Evolutionary conservation across 2,888 invertebrate genomes (phyloP).

Genomic region (Pandemis cinnamomeana): DNA sequence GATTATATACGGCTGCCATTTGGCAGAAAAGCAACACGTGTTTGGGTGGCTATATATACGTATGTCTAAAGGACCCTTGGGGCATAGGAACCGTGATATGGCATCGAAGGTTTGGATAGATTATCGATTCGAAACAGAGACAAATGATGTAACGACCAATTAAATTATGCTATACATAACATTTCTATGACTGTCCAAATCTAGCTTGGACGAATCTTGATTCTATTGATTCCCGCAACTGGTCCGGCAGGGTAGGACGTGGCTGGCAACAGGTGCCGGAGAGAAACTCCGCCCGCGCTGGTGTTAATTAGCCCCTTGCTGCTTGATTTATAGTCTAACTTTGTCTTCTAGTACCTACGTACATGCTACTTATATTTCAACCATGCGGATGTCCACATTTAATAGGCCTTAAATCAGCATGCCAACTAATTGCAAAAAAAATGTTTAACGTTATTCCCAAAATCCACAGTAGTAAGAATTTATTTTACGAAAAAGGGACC

Average conservation of each 20-base stretch:
- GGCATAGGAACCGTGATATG: neutral
- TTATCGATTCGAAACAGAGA: neutral
- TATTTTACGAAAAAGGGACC: neutral
- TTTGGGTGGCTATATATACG: neutral
- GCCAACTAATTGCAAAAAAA: neutral
- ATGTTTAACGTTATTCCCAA: neutral
- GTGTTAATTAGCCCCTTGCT: conserved; percentile 71
- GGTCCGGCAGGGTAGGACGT: conserved; percentile 41
- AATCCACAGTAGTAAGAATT: neutral
- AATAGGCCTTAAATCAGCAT: conserved; percentile 7
- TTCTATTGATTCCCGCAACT: conserved; percentile 32
- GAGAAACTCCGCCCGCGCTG: conserved; percentile 57
- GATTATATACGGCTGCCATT: neutral
- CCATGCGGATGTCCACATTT: conserved; percentile 16
- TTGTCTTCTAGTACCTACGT: conserved; percentile 61
- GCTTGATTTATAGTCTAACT: conserved; percentile 72
- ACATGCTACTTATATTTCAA: conserved; percentile 17
- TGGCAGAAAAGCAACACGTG: neutral
- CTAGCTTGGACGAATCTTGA: neutral
- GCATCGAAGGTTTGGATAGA: neutral
- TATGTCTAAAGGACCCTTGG: conserved; percentile 8
- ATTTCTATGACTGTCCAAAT: neutral
- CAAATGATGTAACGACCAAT: neutral
- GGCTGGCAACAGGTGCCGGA: conserved; percentile 65
- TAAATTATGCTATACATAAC: neutral